Conservation (phyloP, 2,113 vertebrate species). For the Ceyx melanurus region DNA sequence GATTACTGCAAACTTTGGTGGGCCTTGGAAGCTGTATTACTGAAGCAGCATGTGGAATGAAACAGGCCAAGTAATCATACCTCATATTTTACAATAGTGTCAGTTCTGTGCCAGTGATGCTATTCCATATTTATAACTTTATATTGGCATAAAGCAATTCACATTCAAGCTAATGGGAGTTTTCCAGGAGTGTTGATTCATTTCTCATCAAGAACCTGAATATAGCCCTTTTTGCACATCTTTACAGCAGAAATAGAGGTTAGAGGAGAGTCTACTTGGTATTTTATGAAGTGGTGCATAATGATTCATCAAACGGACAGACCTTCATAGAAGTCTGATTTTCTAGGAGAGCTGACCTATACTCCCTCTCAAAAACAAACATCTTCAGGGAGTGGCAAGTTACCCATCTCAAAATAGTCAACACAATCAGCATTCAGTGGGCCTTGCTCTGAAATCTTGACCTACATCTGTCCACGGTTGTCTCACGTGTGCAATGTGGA, state of each 20-base stretch:
- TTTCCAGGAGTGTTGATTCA: constrained; percentile 34
- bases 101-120: constrained; percentile 12
- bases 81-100: constrained; percentile 7
- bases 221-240: not conserved
- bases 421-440: not conserved
- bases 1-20: constrained; percentile 3
- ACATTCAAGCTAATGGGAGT: constrained; percentile 37
- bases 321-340: not conserved
- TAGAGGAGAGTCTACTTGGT: constrained; percentile 1
- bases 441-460: not conserved
- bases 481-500: not conserved
- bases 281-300: constrained; percentile 45
- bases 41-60: not conserved
- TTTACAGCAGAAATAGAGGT: constrained; percentile 7
- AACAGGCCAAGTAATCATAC: constrained; percentile 6
- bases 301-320: constrained; percentile 12
- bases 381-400: not conserved
- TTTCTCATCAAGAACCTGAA: not conserved
- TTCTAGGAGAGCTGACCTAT: not conserved
- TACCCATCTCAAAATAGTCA: not conserved
- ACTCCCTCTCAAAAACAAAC: not conserved
- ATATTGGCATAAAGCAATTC: constrained; percentile 8
- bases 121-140: constrained; percentile 60
- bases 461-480: not conserved
- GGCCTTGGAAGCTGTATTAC: not conserved